Percentiles rank a stretch among this genome's conserved stretches.
These are phyloP conservation scores for Brachionus asplanchnoidis DNA, from an alignment of 1,140 invertebrate genomes.

Conservation along the genomic window DNA sequence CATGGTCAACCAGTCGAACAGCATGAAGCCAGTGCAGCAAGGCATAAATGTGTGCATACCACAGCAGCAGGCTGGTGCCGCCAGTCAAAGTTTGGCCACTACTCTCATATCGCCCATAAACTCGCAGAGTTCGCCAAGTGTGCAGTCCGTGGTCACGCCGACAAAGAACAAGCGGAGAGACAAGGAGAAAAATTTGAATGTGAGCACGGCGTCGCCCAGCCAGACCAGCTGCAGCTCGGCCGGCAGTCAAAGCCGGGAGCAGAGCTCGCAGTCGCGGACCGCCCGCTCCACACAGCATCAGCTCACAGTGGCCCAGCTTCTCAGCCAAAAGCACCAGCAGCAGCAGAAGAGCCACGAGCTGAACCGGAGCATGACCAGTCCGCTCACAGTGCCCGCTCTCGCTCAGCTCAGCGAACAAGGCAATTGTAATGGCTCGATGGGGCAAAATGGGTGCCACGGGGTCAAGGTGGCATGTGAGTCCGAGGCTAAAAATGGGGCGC, in stretches of 20 bases:
- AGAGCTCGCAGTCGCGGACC: neutral
- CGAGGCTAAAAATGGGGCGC: neutral
- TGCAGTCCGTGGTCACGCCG: neutral
- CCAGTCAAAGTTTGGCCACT: neutral
- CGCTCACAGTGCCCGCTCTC: neutral
- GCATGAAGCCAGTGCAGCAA: neutral
- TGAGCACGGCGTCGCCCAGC: neutral
- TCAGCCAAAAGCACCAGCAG: slow-evolving; percentile 40
- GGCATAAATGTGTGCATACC: slow-evolving; percentile 1
- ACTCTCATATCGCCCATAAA: neutral
- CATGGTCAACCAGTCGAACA: neutral
- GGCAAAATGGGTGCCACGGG: neutral
- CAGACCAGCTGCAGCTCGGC: neutral
- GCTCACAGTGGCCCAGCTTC: slow-evolving; percentile 22
- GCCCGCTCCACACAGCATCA: slow-evolving; percentile 29
- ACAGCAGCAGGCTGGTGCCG: neutral
- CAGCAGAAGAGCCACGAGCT: neutral
- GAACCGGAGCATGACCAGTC: neutral
- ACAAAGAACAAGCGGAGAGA: slow-evolving; percentile 1
- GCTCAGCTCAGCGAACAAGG: neutral
- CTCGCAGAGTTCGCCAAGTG: neutral
- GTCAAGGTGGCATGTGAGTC: neutral
- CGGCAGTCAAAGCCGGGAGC: neutral
- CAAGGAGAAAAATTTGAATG: neutral
- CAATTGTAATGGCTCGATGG: neutral